Base-by-base conservation (phyloP, 2,888 invertebrate species). In the Apodemia hepburni region DNA sequence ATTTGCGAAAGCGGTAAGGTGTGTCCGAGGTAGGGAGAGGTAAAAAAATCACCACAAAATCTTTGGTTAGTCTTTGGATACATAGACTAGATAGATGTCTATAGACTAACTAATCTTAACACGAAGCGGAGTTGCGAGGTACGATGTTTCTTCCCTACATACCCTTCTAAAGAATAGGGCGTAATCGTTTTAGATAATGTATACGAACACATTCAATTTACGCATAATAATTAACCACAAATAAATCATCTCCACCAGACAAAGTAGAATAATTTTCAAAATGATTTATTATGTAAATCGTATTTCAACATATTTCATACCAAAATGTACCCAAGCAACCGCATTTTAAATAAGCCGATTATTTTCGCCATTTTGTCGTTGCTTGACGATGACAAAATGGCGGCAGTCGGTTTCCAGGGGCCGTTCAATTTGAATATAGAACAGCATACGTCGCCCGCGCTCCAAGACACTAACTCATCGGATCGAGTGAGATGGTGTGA, bases 361-460 rank as follows among this genome's bases (percentile, higher is more conserved):
- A 83, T 69, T 78, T 76, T 78, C 72, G 86, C 87, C 87, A 85
- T 86, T 85, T 87, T 81, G 79, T 76, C 70, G 71, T 68, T 71
- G 68, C 72, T 70, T 67, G 85, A 84, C 80, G 80, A 84, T 82
- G 79, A 84, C 86, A 88, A 87, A 88, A 89, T 88, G 88, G 87
- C 86, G 83, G 75, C 80, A 79, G 80, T 82, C 82, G 78, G 72
- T 77, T 78, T 79, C 76, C 73, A 72, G 77, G 75, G 77, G 79
- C 76, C 80, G 83, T 89, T 86, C 87, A 88, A 89, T 89, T 89
- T 89, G 89, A 89, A 89, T 89, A 89, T 88, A 88, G 86, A 88
- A 81, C 87, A 89, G 88, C 89, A 89, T 89, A 89, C 89, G 89
- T 89, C 87, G 83, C 86, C 80, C 80, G 84, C 82, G 87, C 82